These are phyloP conservation scores for Proisotoma minuta DNA, from an alignment of 2,888 invertebrate genomes.

Conservation along the genomic window DNA sequence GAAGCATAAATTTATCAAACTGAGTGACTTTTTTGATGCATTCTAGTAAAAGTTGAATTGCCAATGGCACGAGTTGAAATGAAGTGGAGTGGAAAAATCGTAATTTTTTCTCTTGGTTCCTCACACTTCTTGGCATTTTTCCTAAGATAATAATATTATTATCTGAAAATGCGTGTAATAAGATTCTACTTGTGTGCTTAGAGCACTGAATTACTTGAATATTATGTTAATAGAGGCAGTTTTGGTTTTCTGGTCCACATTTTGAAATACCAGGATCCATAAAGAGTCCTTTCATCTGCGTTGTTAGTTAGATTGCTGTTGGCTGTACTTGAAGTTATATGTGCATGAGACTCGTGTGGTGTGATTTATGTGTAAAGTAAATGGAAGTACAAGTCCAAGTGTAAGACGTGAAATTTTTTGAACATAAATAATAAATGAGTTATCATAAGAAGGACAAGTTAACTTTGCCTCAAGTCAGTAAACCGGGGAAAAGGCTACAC, in stretches of 20 bases:
- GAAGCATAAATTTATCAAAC: no score
- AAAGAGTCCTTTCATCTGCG: neutral
- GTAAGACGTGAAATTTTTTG: slow-evolving; percentile 37
- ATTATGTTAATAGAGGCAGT: slow-evolving; percentile 17
- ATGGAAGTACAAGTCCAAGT: slow-evolving; percentile 38
- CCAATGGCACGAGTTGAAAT: no score
- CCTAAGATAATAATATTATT: neutral
- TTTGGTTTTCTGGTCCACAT: neutral
- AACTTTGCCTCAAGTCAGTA: slow-evolving; percentile 16
- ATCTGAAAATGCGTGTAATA: neutral
- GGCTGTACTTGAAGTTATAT: slow-evolving; percentile 27
- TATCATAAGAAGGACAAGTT: slow-evolving; percentile 31
- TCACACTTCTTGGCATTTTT: neutral
- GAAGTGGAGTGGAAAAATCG: neutral
- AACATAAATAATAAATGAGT: slow-evolving; percentile 47
- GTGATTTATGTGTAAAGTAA: slow-evolving; percentile 48
- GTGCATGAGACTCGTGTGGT: slow-evolving; percentile 43
- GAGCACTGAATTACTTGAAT: slow-evolving; percentile 11
- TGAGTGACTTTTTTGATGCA: no score
- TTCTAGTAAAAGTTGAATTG: no score
- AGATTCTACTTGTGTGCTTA: neutral
- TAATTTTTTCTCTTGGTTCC: neutral
- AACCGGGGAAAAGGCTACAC: neutral
- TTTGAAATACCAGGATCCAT: no score
- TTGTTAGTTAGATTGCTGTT: slow-evolving; percentile 5